phyloP scores from a whole-genome alignment of 2,888 invertebrate genomes.

The Eremobia ochroleuca region DNA sequence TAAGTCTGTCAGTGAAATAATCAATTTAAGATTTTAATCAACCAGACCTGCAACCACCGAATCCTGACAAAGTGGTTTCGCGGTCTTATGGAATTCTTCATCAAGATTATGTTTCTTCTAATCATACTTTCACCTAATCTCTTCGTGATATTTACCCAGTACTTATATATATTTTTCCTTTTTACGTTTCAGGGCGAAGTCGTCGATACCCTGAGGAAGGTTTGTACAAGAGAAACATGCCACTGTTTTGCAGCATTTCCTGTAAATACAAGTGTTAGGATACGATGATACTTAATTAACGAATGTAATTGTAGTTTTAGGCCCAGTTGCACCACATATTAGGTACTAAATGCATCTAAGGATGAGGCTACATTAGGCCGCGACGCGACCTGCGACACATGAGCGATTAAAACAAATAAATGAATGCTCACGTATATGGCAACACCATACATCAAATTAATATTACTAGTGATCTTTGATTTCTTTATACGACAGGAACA shows the following conservation, averaged over 20 bases:
- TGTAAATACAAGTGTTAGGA: conserved; percentile 71
- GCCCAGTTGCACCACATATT: neutral
- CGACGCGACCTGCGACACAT: too few relatives aligned
- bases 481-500: too few relatives aligned
- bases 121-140: neutral
- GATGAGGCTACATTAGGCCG: too few relatives aligned
- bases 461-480: too few relatives aligned
- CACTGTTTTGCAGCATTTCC: conserved; percentile 84
- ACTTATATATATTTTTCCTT: conserved; percentile 6
- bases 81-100: neutral
- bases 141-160: neutral
- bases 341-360: neutral
- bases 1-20: too few relatives aligned
- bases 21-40: too few relatives aligned
- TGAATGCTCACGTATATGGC: too few relatives aligned
- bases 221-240: conserved; percentile 86
- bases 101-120: neutral
- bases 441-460: too few relatives aligned
- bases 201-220: conserved; percentile 88
- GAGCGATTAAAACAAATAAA: too few relatives aligned
- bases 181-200: conserved; percentile 83
- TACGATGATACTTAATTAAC: conserved; percentile 36
- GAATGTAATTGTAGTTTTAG: conserved; percentile 13
- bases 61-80: neutral
- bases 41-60: neutral